Evolutionary conservation across 30 jellyfish, hydroid and myxozoan genomes (phyloP), one percentile per base, ranked within the genome.

Genomic region (Euphysa ruthae): DNA sequence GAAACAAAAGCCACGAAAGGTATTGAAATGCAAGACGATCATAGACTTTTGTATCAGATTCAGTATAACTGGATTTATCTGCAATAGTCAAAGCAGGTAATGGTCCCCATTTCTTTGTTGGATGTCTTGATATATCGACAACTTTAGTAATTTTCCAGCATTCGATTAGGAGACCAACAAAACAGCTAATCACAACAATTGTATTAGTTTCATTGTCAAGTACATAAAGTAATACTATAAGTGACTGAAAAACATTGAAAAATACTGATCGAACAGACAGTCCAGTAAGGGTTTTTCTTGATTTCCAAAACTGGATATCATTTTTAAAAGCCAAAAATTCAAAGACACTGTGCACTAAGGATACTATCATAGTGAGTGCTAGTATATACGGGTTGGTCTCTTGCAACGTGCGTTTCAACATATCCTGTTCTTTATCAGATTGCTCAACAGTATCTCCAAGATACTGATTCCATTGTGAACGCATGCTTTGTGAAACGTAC

Each of bases 231-330:
- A 91, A 82, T 25, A 91, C 99, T 30, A 91, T 73, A 35, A 91
- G 75, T 13, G 95, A 76, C 66, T 91, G 99, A 57, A 91, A 91
- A 14, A 91, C 94, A 55, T 83, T 83, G 87, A 91, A 91, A 46
- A 91, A 77, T 4, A 91, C 78, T 3, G 94, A 75, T 31, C 95
- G 80, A 13, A 91, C 95, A 0, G 99, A 91, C n/a, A 91, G 73
- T n/a, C 99, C 99, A 50, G 76, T 94, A 28, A 81, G 80, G 21
- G 95, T 55, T 62, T 91, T 82, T 29, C 95, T 43, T 44, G 83
- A 66, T 68, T 83, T 76, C 99, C 99, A 91, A 72, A 91, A 91
- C 54, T 91, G 99, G 52, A 91, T 91, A 68, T 91, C 99, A 62
- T 91, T 91, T 46, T 91, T 91, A 55, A 91, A 91, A 6, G 99